Evolutionary conservation across 2,113 vertebrate species (phyloP).

Genomic region (Thunnus thynnus): DNA sequence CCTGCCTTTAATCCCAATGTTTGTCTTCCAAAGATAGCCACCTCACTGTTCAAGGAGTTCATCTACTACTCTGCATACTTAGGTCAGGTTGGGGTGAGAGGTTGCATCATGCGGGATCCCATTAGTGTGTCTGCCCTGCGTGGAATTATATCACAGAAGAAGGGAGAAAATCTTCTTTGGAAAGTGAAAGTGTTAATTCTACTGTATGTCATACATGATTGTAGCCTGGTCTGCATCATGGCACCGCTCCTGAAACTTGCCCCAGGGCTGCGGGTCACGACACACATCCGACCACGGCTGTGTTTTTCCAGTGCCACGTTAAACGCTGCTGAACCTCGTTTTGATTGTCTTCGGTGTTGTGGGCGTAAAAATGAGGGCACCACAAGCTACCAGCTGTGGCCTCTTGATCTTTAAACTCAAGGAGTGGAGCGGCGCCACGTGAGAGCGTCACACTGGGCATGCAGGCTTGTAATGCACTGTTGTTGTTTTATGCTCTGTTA

Average conservation of each 20-base stretch:
- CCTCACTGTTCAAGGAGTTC: slow-evolving; percentile 45
- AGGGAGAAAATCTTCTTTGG: not conserved
- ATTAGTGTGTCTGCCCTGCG: slow-evolving; percentile 41
- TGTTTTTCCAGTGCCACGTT: slow-evolving; percentile 22
- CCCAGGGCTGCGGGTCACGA: slow-evolving; percentile 23
- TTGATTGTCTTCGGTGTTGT: slow-evolving; percentile 40
- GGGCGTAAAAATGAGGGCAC: slow-evolving; percentile 59
- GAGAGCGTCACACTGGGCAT: slow-evolving; percentile 24
- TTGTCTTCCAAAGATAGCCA: slow-evolving; percentile 74
- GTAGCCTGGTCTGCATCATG: slow-evolving; percentile 10
- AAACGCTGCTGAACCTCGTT: not conserved
- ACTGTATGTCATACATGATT: not conserved
- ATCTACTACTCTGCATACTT: slow-evolving; percentile 13
- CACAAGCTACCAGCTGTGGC: slow-evolving; percentile 62
- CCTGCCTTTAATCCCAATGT: slow-evolving; percentile 82
- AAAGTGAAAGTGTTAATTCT: slow-evolving; percentile 50
- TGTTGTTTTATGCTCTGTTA: slow-evolving; percentile 37
- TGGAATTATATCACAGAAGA: slow-evolving; percentile 13
- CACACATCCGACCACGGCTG: not conserved
- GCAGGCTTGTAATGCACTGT: slow-evolving; percentile 15
- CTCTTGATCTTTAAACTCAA: slow-evolving; percentile 57
- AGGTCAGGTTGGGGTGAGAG: not conserved
- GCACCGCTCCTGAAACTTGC: not conserved
- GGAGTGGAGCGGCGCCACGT: slow-evolving; percentile 37
- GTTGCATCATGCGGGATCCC: slow-evolving; percentile 45